These are phyloP conservation scores for Zaprionus obscuricornis DNA, from an alignment of 2,888 invertebrate species.

Conservation along the genomic window DNA sequence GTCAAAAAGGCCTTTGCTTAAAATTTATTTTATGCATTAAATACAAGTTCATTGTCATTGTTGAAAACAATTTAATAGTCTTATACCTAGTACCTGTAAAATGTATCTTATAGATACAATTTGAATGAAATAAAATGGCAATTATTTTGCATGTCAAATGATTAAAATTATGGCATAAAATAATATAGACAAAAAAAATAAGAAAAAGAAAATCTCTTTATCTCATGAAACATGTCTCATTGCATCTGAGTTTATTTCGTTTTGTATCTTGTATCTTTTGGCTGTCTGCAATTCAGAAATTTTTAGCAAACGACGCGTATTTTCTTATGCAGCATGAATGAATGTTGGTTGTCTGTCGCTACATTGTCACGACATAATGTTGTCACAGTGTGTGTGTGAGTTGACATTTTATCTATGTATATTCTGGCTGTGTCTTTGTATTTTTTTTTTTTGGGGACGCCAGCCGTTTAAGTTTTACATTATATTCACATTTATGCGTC, in stretches of 20 bases:
- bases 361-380: conserved; percentile 50
- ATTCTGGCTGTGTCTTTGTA: conserved; percentile 34
- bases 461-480: conserved; percentile 79
- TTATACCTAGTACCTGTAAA: no score
- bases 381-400: conserved; percentile 32
- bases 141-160: no score
- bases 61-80: no score
- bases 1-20: no score
- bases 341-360: conserved; percentile 38
- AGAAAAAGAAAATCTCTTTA: no score
- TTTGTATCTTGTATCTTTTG: conserved; percentile 49
- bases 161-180: no score
- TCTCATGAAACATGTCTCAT: no score
- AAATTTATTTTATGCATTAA: no score
- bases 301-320: conserved; percentile 45
- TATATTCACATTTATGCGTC: conserved; percentile 68
- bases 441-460: conserved; percentile 39
- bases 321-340: conserved; percentile 64
- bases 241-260: conserved; percentile 3
- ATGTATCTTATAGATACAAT: no score
- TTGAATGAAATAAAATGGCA: no score
- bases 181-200: no score
- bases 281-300: conserved; percentile 58
- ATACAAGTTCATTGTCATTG: no score
- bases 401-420: conserved; percentile 37